Conservation (phyloP, 30 jellyfish, hydroid and myxozoan species). For the Turritopsis dohrnii region DNA sequence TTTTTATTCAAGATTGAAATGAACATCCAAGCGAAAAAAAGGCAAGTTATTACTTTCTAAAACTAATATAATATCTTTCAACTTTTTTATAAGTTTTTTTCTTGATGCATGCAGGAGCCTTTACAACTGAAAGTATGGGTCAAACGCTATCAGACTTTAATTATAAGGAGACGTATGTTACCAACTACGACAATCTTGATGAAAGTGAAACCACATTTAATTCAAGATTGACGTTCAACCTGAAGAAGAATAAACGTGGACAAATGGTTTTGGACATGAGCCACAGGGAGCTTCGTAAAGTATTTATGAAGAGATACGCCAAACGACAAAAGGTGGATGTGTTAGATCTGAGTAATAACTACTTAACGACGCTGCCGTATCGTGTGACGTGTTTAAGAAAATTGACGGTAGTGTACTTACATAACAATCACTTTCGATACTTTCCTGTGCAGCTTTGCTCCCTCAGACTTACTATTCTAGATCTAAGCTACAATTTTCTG, state of each 20-base stretch:
- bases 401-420: slow-evolving; percentile 2
- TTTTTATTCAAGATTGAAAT: no score
- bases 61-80: no score
- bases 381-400: background rate
- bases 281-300: background rate
- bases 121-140: background rate
- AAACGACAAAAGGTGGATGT: background rate
- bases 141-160: background rate
- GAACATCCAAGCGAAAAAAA: background rate
- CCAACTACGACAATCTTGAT: background rate
- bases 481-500: background rate
- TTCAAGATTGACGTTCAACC: background rate
- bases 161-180: background rate
- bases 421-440: background rate
- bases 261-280: background rate
- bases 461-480: background rate
- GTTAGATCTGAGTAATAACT: background rate
- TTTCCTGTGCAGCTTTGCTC: slow-evolving; percentile 13
- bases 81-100: background rate
- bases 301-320: background rate
- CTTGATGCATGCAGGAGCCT: background rate
- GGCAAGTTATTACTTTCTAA: background rate
- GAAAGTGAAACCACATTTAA: slow-evolving; percentile 1
- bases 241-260: background rate
- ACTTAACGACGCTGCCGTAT: background rate